Conservation (phyloP, 2,888 invertebrate genomes). For the Priocnemis perturbator region DNA sequence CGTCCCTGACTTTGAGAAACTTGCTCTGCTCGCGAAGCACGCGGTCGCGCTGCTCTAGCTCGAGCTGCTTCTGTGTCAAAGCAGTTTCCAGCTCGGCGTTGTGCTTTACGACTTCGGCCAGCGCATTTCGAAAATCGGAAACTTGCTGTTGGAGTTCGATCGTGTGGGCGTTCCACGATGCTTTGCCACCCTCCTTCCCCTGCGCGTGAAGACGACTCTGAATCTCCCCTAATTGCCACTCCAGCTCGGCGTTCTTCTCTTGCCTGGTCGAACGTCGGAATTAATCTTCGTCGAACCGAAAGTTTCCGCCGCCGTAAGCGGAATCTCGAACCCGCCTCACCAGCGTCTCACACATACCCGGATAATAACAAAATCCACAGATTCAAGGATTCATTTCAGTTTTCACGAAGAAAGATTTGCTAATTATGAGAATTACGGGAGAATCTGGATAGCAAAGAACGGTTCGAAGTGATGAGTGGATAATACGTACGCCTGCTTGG, state of each 20-base stretch:
- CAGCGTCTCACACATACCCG: neutral
- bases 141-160: slow-evolving; percentile 72
- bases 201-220: slow-evolving; percentile 47
- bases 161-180: slow-evolving; percentile 42
- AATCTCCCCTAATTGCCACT: slow-evolving; percentile 54
- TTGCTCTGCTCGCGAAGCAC: slow-evolving; percentile 80
- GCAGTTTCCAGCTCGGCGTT: slow-evolving; percentile 77
- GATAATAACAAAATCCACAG: no score
- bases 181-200: slow-evolving; percentile 53
- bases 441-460: neutral
- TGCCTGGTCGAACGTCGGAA: slow-evolving; percentile 45
- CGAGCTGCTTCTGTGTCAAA: slow-evolving; percentile 78
- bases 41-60: slow-evolving; percentile 79
- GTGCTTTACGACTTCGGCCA: slow-evolving; percentile 75
- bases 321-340: neutral
- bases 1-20: slow-evolving; percentile 80
- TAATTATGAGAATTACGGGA: neutral
- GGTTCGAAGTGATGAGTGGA: neutral
- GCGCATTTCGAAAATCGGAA: slow-evolving; percentile 75
- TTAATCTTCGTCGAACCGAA: no score
- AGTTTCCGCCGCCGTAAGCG: neutral
- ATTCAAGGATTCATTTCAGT: neutral
- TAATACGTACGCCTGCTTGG: slow-evolving; percentile 26
- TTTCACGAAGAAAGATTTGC: neutral
- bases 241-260: slow-evolving; percentile 53